Percentiles rank a stretch among this genome's conserved stretches.
These are phyloP conservation scores for Aegithalos caudatus DNA, from an alignment of 2,113 vertebrate species.

Conservation along the genomic window DNA sequence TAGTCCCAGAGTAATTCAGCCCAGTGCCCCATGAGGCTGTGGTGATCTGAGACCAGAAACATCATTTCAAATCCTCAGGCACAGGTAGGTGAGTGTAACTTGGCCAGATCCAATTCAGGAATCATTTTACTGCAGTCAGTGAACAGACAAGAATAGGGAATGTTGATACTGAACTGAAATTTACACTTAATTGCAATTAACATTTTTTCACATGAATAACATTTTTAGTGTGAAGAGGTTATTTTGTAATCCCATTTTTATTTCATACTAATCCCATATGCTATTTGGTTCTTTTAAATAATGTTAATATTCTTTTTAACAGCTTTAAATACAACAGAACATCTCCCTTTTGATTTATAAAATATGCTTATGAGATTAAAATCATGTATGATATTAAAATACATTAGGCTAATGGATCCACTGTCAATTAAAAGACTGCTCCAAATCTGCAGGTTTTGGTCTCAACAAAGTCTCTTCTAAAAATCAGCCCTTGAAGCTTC, in stretches of 20 bases:
- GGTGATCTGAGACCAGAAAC: background rate
- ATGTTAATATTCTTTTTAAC: constrained; percentile 33
- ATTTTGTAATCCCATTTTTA: constrained; percentile 3
- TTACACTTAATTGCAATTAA: background rate
- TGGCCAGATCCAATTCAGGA: background rate
- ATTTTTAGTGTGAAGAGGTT: background rate
- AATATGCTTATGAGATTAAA: constrained; percentile 40
- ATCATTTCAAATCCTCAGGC: background rate
- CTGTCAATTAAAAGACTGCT: constrained; percentile 31
- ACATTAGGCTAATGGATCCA: background rate
- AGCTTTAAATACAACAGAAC: background rate
- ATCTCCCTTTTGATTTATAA: constrained; percentile 49
- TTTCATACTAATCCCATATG: background rate
- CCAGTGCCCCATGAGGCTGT: background rate
- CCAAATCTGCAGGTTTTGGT: background rate
- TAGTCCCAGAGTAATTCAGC: background rate
- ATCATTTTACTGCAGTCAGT: background rate
- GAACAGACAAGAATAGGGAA: background rate
- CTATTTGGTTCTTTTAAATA: constrained; percentile 32
- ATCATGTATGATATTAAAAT: background rate
- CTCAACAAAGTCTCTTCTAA: background rate
- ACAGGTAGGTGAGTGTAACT: background rate
- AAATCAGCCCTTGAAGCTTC: constrained; percentile 25
- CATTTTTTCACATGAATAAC: background rate
- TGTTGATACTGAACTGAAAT: background rate